Evolutionary conservation across 2,888 invertebrate species (phyloP).

Genomic region (Nemotelus pantherinus): DNA sequence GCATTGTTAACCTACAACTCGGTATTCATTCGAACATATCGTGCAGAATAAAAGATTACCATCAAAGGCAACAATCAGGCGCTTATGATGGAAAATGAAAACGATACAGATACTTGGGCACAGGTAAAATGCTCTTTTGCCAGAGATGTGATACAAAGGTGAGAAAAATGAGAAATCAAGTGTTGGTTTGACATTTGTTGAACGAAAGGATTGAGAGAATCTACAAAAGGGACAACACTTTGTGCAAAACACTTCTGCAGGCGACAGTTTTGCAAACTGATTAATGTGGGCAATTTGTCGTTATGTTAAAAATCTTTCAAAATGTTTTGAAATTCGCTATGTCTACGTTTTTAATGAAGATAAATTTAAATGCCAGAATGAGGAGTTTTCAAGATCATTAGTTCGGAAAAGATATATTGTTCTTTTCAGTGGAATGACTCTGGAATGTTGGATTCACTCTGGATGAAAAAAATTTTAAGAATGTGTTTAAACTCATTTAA

Average conservation of each 20-base stretch:
- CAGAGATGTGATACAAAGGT: conserved; percentile 24
- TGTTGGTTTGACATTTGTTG: conserved; percentile 30
- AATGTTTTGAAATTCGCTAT: background rate
- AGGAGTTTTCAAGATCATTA: too few relatives aligned
- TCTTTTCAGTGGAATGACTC: too few relatives aligned
- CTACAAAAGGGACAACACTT: background rate
- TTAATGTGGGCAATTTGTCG: conserved; percentile 35
- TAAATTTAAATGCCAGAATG: too few relatives aligned
- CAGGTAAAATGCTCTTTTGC: conserved; percentile 44
- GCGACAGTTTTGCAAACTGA: conserved; percentile 20
- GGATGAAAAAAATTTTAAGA: too few relatives aligned
- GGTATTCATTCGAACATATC: conserved; percentile 35
- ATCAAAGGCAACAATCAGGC: conserved; percentile 32
- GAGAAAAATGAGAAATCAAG: conserved; percentile 39
- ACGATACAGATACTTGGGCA: conserved; percentile 29
- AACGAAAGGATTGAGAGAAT: conserved; percentile 28
- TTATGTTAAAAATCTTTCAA: background rate
- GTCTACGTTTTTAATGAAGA: too few relatives aligned
- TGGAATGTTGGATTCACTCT: too few relatives aligned
- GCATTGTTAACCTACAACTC: conserved; percentile 43
- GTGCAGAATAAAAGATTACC: conserved; percentile 8
- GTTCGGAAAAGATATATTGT: too few relatives aligned
- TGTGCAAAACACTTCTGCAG: background rate
- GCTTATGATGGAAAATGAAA: background rate
- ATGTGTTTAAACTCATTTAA: too few relatives aligned